Evolutionary conservation across 2,797 vertebrate genomes (phyloP).

Genomic region (Poecilia picta): DNA sequence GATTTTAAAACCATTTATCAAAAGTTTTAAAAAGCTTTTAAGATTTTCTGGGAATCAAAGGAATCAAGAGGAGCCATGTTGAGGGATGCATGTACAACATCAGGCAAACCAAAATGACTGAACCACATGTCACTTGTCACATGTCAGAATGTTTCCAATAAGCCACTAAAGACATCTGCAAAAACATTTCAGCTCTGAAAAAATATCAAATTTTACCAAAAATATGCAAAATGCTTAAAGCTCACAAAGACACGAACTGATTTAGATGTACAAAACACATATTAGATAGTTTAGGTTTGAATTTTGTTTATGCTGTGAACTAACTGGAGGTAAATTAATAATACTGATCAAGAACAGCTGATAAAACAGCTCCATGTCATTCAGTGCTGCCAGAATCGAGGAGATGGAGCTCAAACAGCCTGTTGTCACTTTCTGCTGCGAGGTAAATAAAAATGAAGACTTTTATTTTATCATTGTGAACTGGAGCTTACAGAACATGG

Average conservation of each 20-base stretch:
- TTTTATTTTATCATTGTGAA: conserved; percentile 4
- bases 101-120: not conserved
- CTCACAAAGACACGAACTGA: not conserved
- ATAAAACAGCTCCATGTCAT: not conserved
- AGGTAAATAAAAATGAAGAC: conserved; percentile 23
- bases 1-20: not conserved
- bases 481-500: conserved; percentile 20
- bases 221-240: not conserved
- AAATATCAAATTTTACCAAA: not conserved
- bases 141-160: not conserved
- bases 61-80: not conserved
- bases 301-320: not conserved
- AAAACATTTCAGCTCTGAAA: not conserved
- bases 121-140: not conserved
- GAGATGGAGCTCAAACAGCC: conserved; percentile 19
- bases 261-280: not conserved
- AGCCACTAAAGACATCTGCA: not conserved
- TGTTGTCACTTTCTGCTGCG: conserved; percentile 7
- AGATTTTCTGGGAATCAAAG: not conserved
- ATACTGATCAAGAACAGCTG: conserved; percentile 3
- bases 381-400: not conserved
- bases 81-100: not conserved
- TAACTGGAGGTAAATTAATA: conserved; percentile 2
- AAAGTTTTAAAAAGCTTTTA: not conserved
- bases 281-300: not conserved